Base-by-base conservation (phyloP, 2,113 vertebrate genomes). In the Tenrec ecaudatus region DNA sequence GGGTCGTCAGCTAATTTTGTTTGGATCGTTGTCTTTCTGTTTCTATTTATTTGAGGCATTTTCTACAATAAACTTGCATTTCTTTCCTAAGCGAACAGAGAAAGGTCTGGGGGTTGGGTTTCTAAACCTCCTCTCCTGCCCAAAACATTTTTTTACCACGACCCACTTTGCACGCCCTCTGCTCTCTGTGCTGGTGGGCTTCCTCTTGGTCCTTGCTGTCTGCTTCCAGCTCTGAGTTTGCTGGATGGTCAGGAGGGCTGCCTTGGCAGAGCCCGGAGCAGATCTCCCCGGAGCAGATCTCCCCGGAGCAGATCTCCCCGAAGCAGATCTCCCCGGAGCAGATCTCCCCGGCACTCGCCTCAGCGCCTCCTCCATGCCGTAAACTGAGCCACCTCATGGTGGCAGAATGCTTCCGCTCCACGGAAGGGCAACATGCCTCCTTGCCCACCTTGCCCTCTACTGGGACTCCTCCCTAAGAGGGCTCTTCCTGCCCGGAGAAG, bases 11-110 rank as follows among this genome's bases (percentile, higher is more conserved):
- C 58, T 78, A 31, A 78, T 11, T 94, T 86, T 36, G 22, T 47
- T 53, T 53, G 47, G 60, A 82, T 40, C 69, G 69, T 75, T 66
- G 19, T 62, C 33, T 79, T 73, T 75, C 57, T 36, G 82, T 38
- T 73, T 85, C 60, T 38, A 29, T 47, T n/a, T 57, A 36, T 82
- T 85, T 83, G 60, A 29, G 27, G 64, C 29, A 62, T 73, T 38
- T 84, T 90, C 79, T 93, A 40, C 66, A 62, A 88, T 69, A 76
- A 81, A 66, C n/a, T 40, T 77, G 33, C 19, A 33, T 20, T 87
- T 84, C 53, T 84, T 81, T 91, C 88, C 57, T 31, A 76, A 79
- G 71, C 17, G 43, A 76, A 3, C 76, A 76, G 43, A 5, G 36
- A 78, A 85, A 2, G 11, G 25, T 68, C 4, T 25, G 23, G 23